phyloP scores from a whole-genome alignment of 2,888 invertebrate genomes.

The Mesopsocus fuscifrons region DNA sequence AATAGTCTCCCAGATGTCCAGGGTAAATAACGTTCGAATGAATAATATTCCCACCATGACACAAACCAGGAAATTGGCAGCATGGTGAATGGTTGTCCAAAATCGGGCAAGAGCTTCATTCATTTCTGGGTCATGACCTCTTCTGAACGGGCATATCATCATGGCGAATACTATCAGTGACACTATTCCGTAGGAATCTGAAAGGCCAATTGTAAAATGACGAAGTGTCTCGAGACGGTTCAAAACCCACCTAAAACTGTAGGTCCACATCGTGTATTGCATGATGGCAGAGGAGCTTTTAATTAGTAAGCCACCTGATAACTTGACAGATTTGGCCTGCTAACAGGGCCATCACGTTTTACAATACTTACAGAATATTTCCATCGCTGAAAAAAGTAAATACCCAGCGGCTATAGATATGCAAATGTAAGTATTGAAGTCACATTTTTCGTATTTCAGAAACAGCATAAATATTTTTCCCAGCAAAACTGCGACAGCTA shows the following conservation, averaged over 20 bases:
- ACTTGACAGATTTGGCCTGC: too few relatives aligned
- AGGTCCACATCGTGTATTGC: too few relatives aligned
- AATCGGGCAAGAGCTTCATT: background rate
- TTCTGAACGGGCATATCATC: background rate
- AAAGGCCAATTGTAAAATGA: background rate
- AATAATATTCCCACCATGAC: background rate
- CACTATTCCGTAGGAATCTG: background rate
- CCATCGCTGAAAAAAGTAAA: background rate
- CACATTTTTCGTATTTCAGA: background rate
- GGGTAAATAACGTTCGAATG: background rate
- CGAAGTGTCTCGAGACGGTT: too few relatives aligned
- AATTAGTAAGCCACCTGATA: too few relatives aligned
- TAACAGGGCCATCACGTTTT: too few relatives aligned
- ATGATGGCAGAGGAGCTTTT: too few relatives aligned
- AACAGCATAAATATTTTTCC: background rate
- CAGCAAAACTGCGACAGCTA: background rate
- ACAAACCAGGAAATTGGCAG: background rate
- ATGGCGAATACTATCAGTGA: background rate
- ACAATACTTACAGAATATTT: too few relatives aligned
- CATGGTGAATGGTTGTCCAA: background rate
- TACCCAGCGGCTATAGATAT: background rate
- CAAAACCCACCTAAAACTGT: too few relatives aligned
- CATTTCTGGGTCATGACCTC: background rate
- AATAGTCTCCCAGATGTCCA: too few relatives aligned
- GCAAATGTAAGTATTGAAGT: background rate